These are phyloP conservation scores for Telmatherina bonti DNA, from an alignment of 2,797 vertebrate species.

Conservation along the genomic window DNA sequence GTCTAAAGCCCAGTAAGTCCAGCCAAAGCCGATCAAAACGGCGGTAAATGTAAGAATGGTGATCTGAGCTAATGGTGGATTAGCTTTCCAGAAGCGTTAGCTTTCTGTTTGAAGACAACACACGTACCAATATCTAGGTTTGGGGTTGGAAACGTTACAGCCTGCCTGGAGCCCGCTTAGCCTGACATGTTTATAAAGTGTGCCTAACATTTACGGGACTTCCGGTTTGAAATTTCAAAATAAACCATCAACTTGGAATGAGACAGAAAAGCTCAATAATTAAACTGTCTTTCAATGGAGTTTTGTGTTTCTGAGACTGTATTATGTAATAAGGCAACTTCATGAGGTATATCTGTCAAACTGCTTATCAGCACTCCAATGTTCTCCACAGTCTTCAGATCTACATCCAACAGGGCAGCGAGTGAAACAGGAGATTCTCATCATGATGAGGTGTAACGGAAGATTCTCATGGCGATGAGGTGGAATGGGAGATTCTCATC, in stretches of 20 bases:
- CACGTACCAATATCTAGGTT: constrained; percentile 17
- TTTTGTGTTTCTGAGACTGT: neutral
- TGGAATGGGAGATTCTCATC: too few relatives aligned
- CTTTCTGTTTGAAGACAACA: neutral
- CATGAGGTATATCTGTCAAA: too few relatives aligned
- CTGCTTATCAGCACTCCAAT: too few relatives aligned
- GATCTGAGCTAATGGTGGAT: neutral
- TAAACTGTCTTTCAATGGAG: neutral
- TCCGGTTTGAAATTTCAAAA: constrained; percentile 32
- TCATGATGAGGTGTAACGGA: too few relatives aligned
- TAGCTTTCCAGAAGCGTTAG: neutral
- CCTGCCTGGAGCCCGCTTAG: neutral
- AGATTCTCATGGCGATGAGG: too few relatives aligned
- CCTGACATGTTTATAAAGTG: rapidly evolving
- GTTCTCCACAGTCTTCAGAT: too few relatives aligned
- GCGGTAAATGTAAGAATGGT: constrained; percentile 12
- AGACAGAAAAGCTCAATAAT: neutral
- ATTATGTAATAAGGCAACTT: too few relatives aligned
- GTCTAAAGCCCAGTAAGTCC: constrained; percentile 3
- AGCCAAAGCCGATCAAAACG: neutral
- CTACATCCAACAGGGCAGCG: too few relatives aligned
- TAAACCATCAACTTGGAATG: too few relatives aligned
- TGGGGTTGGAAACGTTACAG: constrained; percentile 12
- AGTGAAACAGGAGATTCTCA: too few relatives aligned
- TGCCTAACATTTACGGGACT: neutral